A percentile compares a stretch with the other conserved stretches of the same genome.
These are phyloP conservation scores for Pandemis corylana DNA, from an alignment of 2,888 invertebrate genomes.

Conservation along the genomic window DNA sequence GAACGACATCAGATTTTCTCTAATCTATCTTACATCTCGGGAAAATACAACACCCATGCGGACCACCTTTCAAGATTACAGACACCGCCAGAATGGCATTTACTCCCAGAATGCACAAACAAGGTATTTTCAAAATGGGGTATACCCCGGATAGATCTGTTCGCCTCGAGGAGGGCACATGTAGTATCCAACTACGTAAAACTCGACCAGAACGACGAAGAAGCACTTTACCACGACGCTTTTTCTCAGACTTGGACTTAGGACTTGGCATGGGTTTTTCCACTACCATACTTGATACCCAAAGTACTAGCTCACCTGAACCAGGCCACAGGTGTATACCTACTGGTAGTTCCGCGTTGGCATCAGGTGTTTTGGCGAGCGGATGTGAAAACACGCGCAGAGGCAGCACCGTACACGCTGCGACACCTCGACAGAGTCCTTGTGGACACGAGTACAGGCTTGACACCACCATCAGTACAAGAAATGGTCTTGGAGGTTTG, in stretches of 20 bases:
- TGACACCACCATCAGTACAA: conserved; percentile 43
- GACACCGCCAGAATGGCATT: conserved; percentile 17
- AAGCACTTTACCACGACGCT: conserved; percentile 31
- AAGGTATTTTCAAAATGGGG: conserved; percentile 47
- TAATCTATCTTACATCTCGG: conserved; percentile 7
- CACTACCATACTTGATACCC: conserved; percentile 41
- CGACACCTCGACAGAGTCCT: conserved; percentile 8
- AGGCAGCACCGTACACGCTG: conserved; percentile 8
- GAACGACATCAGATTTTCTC: conserved; percentile 37
- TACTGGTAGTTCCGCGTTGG: conserved; percentile 28
- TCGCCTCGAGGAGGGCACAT: conserved; percentile 44
- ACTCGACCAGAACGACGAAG: conserved; percentile 34
- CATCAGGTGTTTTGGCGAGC: conserved; percentile 22
- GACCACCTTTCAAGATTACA: conserved; percentile 26
- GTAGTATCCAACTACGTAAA: conserved; percentile 39
- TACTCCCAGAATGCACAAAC: conserved; percentile 7
- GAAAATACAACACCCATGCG: conserved; percentile 29
- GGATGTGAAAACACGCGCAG: not conserved
- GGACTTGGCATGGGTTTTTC: conserved; percentile 42
- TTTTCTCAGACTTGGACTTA: conserved; percentile 35
- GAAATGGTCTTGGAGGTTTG: conserved; percentile 45
- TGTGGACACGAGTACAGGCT: conserved; percentile 38
- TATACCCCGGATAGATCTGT: conserved; percentile 47
- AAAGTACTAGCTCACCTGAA: conserved; percentile 39
- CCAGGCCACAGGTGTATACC: conserved; percentile 27